Evolutionary conservation across 2,797 vertebrate genomes (phyloP), one percentile per base, ranked within the genome.

Genomic region (Loriculus beryllinus): DNA sequence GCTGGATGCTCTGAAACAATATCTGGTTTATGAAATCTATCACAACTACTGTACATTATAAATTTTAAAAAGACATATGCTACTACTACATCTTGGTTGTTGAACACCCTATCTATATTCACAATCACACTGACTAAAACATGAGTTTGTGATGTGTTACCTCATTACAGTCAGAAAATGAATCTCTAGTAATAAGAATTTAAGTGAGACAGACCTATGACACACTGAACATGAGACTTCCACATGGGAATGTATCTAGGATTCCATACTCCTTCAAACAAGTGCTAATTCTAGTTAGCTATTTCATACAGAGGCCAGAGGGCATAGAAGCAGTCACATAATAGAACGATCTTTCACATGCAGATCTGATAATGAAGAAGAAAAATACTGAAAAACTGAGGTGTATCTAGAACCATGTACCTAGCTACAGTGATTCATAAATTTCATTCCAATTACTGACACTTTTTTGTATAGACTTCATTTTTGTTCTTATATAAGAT

Each of bases 41-140:
- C 86, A 83, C 0, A 0, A 91, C 80, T 70, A 82, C 37, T 79
- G 31, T 37, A 90, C 21, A 67, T 60, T 84, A 86, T 35, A 92
- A 75, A 70, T 86, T 40, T 74, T 17, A 0, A 40, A 86, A 77
- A 94, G 59, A 77, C 86, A 93, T 82, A 95, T 88, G 85, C 63
- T 94, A 83, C 92, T 91, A 95, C 82, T 86, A 26, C 28, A 59
- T 76, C 91, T 95, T 91, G 70, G 62, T 83, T 86, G 54, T 70
- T 87, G 94, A 96, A 84, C 33, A 91, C 35, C 57, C 64, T 28
- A 69, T 94, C 92, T 91, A 67, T 72, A 94, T 79, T 82, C 95
- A 92, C 70, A 90, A 45, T 92, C 94, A 92, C 96, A 94, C 94
- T 96, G 91, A 96, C 92, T 97, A 92, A 96, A 94, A 96, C 93